Base-by-base conservation (phyloP, 2,113 vertebrate species). In the Cyrtonyx montezumae region DNA sequence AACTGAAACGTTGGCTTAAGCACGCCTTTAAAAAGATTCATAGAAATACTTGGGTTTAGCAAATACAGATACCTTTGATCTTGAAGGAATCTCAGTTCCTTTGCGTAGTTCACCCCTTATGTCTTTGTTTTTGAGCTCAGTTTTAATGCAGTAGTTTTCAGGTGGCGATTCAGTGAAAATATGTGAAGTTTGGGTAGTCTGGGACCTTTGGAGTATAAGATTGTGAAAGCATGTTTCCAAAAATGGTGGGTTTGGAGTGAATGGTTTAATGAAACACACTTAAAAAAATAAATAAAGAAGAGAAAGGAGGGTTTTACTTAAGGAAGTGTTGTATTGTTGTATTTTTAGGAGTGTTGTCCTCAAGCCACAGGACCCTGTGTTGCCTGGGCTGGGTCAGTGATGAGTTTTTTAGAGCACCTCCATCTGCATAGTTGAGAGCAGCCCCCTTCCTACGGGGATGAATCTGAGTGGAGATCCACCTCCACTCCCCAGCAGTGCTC, bases 171-270 rank as follows among this genome's bases (percentile, higher is more conserved):
- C 32, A 73, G 23, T 1, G 5, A 13, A 37, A 36, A 4, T 9
- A 5, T 5, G 34, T 56, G 53, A 32, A 79, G 76, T 66, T 62
- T 53, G 45, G 23, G 18, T 58, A 22, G 43, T 66, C 3, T 46
- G 12, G 19, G 58, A 69, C 48, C 8, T 84, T 9, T 16, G 19
- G 19, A 77, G 30, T 20, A 20, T 0, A 26, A 61, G 61, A 45
- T 36, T 86, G n/a, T 80, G n/a, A 86, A 92, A 94, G 17, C 45
- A 66, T 7, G 17, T 86, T 94, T 91, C 73, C 59, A 86, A 74
- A n/a, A 92, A 63, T 53, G 71, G 32, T 65, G 37, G 14, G 16
- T 79, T 84, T 56, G 59, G 69, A 69, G 36, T 15, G 36, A 70
- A 53, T 45, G 20, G 36, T 67, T 70, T 74, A 17, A 75, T 80